Base-by-base conservation (phyloP, 2,113 vertebrate species). In the Anseranas semipalmata region DNA sequence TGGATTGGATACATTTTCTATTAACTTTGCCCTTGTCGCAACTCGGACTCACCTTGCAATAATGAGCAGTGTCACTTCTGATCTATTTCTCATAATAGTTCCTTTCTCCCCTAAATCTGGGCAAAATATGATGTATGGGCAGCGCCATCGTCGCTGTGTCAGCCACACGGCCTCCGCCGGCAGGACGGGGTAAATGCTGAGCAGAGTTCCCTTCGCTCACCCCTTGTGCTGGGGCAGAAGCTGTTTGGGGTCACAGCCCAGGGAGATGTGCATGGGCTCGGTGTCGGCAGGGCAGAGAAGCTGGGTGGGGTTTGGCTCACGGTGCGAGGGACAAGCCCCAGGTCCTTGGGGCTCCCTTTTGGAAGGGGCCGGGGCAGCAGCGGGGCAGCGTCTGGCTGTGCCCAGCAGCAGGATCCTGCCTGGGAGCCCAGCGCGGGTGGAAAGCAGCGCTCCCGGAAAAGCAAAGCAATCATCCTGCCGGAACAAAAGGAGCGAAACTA, bases 21-120 rank as follows among this genome's bases (percentile, higher is more conserved):
- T 97, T 97, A 97, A 96, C 94, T 95, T 95, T 96, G 96, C 89
- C 95, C 95, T 97, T 97, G 95, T 97, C 95, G 86, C 87, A 91
- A 81, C 82, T 95, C 14, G 37, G 81, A 41, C 87, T 96, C 67
- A 80, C 89, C 91, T 96, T 78, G 0, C 84, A 56, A 78, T 97
- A 94, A 97, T 96, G 93, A 97, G 85, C 58, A n/a, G 62, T 97
- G 96, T 95, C 96, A 94, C 92, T 96, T 97, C 96, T 97, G 96
- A 97, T 95, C 92, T 97, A 73, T 94, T 90, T 75, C 75, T 97
- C 93, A 32, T 94, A 87, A 95, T 85, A 73, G 86, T 68, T 90
- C 84, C 81, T 76, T 87, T 92, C 90, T 94, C 67, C 78, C 93
- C 90, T 66, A 89, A 93, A 96, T 81, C 85, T 85, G 58, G 73